Evolutionary conservation across 2,888 invertebrate species (phyloP).

Genomic region (Hemaris fuciformis): DNA sequence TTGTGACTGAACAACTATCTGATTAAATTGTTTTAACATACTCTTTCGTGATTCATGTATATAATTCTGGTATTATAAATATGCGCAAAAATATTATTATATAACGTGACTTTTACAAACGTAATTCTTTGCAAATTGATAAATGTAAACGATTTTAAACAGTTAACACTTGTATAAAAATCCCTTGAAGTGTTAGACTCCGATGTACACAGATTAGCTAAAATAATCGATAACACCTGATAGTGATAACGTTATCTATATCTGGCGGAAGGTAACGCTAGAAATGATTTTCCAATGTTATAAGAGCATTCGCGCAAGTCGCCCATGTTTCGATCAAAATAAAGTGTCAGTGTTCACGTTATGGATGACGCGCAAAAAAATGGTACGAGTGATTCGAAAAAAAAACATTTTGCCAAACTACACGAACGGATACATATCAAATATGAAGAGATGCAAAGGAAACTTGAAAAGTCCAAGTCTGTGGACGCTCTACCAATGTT

Average conservation of each 20-base stretch:
- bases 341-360: conserved; percentile 17
- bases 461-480: conserved; percentile 65
- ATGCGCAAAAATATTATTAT: background rate
- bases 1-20: too few relatives aligned
- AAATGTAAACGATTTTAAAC: background rate
- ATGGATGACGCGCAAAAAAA: conserved; percentile 42
- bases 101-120: background rate
- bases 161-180: conserved; percentile 20
- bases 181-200: conserved; percentile 25
- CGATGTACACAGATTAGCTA: conserved; percentile 46
- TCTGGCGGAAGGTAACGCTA: conserved; percentile 17
- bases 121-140: background rate
- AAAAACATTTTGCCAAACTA: conserved; percentile 54
- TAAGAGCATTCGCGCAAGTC: background rate
- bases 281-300: conserved; percentile 36
- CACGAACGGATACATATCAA: conserved; percentile 65
- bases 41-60: too few relatives aligned
- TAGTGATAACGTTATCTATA: conserved; percentile 60
- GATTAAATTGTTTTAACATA: too few relatives aligned
- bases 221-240: conserved; percentile 65
- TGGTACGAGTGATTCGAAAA: conserved; percentile 34
- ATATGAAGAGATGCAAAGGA: conserved; percentile 66
- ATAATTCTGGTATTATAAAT: background rate
- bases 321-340: background rate
- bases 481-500: conserved; percentile 51